Conservation (phyloP, 2,113 vertebrate species). For the Rhabdomys dilectus region DNA sequence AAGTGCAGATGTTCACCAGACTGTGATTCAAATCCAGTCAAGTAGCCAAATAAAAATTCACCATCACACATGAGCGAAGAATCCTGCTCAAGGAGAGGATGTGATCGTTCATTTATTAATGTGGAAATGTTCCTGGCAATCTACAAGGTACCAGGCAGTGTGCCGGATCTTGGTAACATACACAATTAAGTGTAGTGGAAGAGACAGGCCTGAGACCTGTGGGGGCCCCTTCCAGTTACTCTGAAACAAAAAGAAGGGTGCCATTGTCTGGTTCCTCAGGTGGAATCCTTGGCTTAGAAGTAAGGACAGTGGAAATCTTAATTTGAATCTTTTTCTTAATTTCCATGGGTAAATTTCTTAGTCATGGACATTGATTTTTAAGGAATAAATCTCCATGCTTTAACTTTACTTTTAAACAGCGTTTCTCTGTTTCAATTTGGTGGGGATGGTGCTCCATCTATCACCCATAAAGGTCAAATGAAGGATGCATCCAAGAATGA, state of each 20-base stretch:
- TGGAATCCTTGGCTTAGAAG: not conserved
- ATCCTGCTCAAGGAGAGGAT: not conserved
- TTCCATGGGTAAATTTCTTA: not conserved
- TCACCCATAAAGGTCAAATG: not conserved
- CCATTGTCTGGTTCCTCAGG: not conserved
- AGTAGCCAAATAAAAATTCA: not conserved
- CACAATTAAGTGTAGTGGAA: not conserved
- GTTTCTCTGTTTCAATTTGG: not conserved
- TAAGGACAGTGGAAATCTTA: not conserved
- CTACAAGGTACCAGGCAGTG: not conserved
- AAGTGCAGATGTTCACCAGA: not conserved
- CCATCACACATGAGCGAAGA: not conserved
- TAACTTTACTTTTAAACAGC: not conserved
- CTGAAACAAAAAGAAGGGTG: not conserved
- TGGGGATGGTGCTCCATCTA: not conserved
- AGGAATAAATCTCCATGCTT: conserved; percentile 13
- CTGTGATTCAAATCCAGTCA: not conserved
- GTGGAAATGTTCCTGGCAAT: not conserved
- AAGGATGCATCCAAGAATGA: not conserved
- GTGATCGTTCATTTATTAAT: not conserved
- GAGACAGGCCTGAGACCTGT: not conserved
- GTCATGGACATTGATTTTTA: conserved; percentile 31
- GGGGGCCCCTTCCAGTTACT: not conserved
- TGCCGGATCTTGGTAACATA: not conserved
- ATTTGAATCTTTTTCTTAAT: conserved; percentile 44